phyloP scores from a whole-genome alignment of 2,113 vertebrate genomes.

The Campylomormyrus tamandua region DNA sequence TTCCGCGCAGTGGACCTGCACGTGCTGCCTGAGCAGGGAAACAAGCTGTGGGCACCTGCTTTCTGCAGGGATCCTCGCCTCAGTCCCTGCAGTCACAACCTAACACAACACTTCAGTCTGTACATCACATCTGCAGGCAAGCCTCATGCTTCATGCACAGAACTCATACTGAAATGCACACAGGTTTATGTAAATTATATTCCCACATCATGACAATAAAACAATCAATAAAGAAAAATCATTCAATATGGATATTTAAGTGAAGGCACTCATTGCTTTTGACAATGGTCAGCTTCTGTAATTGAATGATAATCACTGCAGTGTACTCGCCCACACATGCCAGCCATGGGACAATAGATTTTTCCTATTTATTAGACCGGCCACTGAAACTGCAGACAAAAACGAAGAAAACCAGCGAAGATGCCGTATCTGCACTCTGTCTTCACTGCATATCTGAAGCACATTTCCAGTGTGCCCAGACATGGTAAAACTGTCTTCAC shows the following conservation, averaged over 20 bases:
- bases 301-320: not conserved
- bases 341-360: not conserved
- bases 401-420: not conserved
- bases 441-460: not conserved
- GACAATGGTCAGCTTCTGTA: not conserved
- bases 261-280: not conserved
- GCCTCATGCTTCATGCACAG: not conserved
- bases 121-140: not conserved
- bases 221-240: not conserved
- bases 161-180: not conserved
- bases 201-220: not conserved
- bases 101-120: not conserved
- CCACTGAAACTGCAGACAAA: not conserved
- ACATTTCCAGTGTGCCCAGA: not conserved
- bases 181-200: not conserved
- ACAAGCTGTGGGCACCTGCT: not conserved
- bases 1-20: not conserved
- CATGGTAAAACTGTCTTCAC: not conserved
- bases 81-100: not conserved
- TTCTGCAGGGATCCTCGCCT: not conserved
- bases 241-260: not conserved
- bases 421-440: not conserved
- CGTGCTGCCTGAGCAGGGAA: not conserved
- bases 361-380: not conserved
- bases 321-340: not conserved